Conservation (phyloP, 2,888 invertebrate species). For the Drosophila niveifrons region DNA sequence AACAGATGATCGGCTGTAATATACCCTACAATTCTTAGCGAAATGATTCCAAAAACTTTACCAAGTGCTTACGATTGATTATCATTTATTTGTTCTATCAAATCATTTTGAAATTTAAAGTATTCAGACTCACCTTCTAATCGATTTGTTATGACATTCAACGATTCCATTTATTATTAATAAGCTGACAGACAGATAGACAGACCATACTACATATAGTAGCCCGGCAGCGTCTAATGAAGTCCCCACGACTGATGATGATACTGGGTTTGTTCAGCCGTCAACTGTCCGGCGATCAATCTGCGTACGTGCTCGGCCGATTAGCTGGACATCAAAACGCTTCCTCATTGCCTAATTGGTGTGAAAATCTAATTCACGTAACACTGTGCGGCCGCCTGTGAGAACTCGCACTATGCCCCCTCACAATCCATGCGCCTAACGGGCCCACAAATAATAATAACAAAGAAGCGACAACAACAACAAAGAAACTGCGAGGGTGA, state of each 20-base stretch:
- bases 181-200: slow-evolving; percentile 7
- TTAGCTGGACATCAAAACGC: slow-evolving; percentile 59
- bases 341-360: slow-evolving; percentile 78
- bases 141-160: slow-evolving; percentile 32
- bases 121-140: slow-evolving; percentile 13
- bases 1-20: not conserved
- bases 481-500: slow-evolving; percentile 13
- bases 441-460: slow-evolving; percentile 52
- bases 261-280: slow-evolving; percentile 54
- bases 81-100: slow-evolving; percentile 10
- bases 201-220: not conserved
- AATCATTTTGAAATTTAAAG: slow-evolving; percentile 1
- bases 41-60: not conserved
- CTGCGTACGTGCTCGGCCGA: slow-evolving; percentile 65
- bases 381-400: slow-evolving; percentile 63
- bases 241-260: slow-evolving; percentile 49
- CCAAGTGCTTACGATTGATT: slow-evolving; percentile 3
- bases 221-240: slow-evolving; percentile 45
- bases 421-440: slow-evolving; percentile 24
- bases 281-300: slow-evolving; percentile 40
- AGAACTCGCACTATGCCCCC: slow-evolving; percentile 29
- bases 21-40: slow-evolving; percentile 17
- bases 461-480: slow-evolving; percentile 15
- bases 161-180: slow-evolving; percentile 25
- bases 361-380: slow-evolving; percentile 62